phyloP scores from a whole-genome alignment of 2,113 vertebrate species.

The Vimba vimba region DNA sequence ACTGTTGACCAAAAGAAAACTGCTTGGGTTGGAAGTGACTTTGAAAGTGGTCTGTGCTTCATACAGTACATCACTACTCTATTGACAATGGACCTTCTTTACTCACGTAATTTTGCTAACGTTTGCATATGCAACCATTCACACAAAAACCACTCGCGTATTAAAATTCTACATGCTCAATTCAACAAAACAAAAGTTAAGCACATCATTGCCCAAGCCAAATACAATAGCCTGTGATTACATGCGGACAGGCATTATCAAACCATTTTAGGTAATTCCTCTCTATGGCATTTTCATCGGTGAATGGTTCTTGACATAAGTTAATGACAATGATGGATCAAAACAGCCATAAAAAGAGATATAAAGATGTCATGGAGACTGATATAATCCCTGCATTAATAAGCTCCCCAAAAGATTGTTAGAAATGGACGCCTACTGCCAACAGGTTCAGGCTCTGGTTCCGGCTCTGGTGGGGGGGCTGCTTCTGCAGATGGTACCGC shows the following conservation, averaged over 20 bases:
- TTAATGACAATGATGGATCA: neutral
- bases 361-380: neutral
- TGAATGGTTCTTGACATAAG: neutral
- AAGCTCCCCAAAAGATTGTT: slow-evolving; percentile 19
- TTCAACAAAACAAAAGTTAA: neutral
- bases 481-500: slow-evolving; percentile 43
- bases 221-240: neutral
- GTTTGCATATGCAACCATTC: neutral
- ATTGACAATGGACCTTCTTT: neutral
- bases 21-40: slow-evolving; percentile 4
- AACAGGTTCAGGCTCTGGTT: slow-evolving; percentile 60
- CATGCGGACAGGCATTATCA: neutral
- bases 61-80: neutral
- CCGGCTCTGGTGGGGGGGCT: slow-evolving; percentile 54
- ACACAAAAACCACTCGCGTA: neutral
- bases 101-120: neutral
- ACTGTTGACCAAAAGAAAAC: neutral
- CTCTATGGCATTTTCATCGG: neutral
- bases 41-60: neutral
- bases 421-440: slow-evolving; percentile 67
- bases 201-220: neutral
- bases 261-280: neutral
- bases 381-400: slow-evolving; percentile 14
- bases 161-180: neutral
- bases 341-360: neutral